A percentile compares a stretch with the other conserved stretches of the same genome.
These are phyloP conservation scores for Epizoanthus illoricatus DNA, from an alignment of 92 coral and sea anemone genomes.

Conservation along the genomic window DNA sequence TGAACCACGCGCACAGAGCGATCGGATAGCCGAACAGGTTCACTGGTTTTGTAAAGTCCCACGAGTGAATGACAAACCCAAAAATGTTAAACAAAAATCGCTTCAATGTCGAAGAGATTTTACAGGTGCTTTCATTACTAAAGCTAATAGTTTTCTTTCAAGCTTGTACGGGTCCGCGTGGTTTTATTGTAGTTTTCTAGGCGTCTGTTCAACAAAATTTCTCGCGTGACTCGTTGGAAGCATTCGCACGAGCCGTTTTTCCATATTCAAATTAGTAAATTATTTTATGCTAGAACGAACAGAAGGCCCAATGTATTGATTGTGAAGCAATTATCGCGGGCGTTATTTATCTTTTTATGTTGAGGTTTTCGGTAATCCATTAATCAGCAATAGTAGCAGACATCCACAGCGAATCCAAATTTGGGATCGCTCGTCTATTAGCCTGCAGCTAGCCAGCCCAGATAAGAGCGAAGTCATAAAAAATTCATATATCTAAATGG, in stretches of 20 bases:
- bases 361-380: slow-evolving; percentile 84
- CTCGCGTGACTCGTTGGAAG: slow-evolving; percentile 80
- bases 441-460: slow-evolving; percentile 39
- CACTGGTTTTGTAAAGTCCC: slow-evolving; percentile 35
- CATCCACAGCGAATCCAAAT: slow-evolving; percentile 71
- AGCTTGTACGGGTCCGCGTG: neutral
- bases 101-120: slow-evolving; percentile 23
- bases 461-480: slow-evolving; percentile 43
- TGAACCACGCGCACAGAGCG: slow-evolving; percentile 34
- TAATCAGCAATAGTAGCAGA: slow-evolving; percentile 50
- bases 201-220: slow-evolving; percentile 32
- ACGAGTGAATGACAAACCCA: slow-evolving; percentile 22
- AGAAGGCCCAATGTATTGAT: slow-evolving; percentile 88
- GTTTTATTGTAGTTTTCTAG: slow-evolving; percentile 15
- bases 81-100: slow-evolving; percentile 16
- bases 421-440: slow-evolving; percentile 72
- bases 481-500: slow-evolving; percentile 46
- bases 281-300: slow-evolving; percentile 97
- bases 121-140: slow-evolving; percentile 22
- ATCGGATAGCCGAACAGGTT: slow-evolving; percentile 24
- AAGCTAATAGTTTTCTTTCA: slow-evolving; percentile 3
- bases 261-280: slow-evolving; percentile 94
- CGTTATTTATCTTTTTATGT: slow-evolving; percentile 79
- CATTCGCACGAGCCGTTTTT: slow-evolving; percentile 67
- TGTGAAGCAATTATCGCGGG: slow-evolving; percentile 83